Evolutionary conservation across 2,113 vertebrate species (phyloP), one percentile per base, ranked within the genome.

Genomic region (Hyaena hyaena): DNA sequence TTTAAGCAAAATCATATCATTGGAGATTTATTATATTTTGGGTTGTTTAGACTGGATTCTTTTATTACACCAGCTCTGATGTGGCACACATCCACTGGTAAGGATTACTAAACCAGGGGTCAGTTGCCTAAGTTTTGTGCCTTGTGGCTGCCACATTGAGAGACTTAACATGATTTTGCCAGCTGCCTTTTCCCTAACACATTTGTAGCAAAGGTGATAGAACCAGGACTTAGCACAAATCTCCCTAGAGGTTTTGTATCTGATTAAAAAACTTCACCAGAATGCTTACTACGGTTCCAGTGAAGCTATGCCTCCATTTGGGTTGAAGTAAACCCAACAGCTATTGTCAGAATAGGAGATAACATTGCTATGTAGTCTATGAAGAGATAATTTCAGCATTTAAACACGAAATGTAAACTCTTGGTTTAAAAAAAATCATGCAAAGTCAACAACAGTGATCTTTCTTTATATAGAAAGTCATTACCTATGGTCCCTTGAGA

Each of bases 381-480:
- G 17, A 48, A 95, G 93, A 77, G 53, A 50, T 69, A 63, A 39
- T 76, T 65, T 76, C 68, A n/a, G 31, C 28, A 81, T 81, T 88
- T 76, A 77, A 93, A 85, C 66, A 58, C 33, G 8, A 93, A 94
- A 90, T 68, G 4, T 81, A 69, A 91, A 92, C 35, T 26, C 43
- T 92, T 92, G 35, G 14, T 87, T 86, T 86, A 43, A 55, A 95
- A 83, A 85, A 87, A 92, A 83, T 5, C 1, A n/a, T 19, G 80
- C 23, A n/a, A 81, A 65, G 24, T 85, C 55, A 91, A n/a, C 21
- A 96, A 71, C n/a, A 76, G 66, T 21, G 12, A 63, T 65, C 33
- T 69, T 90, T 84, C 17, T 84, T 92, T 92, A 68, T 53, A 35
- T 79, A 24, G 55, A 93, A 95, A 80, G 69, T 76, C 71, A 88